Base-by-base conservation (phyloP, 30 jellyfish, hydroid and myxozoan genomes). In the Sanderia malayensis region DNA sequence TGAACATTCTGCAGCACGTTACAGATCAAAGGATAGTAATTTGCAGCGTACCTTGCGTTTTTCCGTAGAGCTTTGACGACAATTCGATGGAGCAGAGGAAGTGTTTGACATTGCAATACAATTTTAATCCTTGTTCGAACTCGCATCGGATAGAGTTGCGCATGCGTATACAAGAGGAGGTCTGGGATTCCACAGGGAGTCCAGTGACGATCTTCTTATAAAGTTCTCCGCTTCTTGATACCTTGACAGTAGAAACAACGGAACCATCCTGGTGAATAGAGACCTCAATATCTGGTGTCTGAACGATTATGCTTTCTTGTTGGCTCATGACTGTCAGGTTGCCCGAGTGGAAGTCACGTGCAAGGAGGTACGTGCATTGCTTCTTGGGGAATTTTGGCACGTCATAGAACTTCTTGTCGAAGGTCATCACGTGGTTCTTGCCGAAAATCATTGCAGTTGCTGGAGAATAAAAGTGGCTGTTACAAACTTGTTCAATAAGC, bases 361-460 rank as follows among this genome's bases (percentile, higher is more conserved):
- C 96, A 47, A 92, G 61, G 45, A 92, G 73, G 80, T 92, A 92
- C 2, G 96, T 73, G 86, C 99, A 92, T 8, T 77, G 71, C 47
- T 71, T 79, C 71, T 67, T 75, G 45, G 82, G 79, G 92, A 53
- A 69, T 20, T 69, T 65, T n/a, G 92, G 89, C 66, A 92, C 33
- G 41, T 85, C 92, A 70, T 79, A 92, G 85, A 79, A 80, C 28
- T 80, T 85, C 58, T 82, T 83, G 60, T 92, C 99, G 81, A 92
- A 92, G 15, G 99, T 85, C 94, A 92, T 47, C 29, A 92, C 95
- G 76, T 81, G 95, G 55, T 75, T 53, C 58, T 70, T 46, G 64
- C 96, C 99, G 60, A 92, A 92, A 65, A 92, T 92, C 95, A 85
- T 85, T 31, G 99, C 99, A 31, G 69, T 52, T 27, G 64, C 87